These are phyloP conservation scores for Periophthalmodon schlosseri DNA, from an alignment of 2,113 vertebrate species.

Conservation along the genomic window DNA sequence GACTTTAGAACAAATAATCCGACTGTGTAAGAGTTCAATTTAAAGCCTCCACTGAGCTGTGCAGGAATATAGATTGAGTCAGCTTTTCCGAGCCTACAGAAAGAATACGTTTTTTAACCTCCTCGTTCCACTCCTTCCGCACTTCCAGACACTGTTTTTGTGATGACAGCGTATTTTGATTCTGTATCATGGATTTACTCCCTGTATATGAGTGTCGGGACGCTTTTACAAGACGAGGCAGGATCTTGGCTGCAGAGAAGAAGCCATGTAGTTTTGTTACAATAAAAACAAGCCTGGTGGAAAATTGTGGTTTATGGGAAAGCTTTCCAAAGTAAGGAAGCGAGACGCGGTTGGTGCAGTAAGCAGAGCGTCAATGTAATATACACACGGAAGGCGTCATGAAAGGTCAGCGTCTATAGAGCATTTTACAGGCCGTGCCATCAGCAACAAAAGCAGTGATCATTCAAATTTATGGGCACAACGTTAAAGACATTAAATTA, in stretches of 20 bases:
- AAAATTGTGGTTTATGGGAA: conserved; percentile 34
- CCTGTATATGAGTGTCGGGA: conserved; percentile 18
- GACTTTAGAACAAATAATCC: conserved; percentile 53
- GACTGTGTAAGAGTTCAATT: conserved; percentile 51
- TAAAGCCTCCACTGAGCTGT: conserved; percentile 55
- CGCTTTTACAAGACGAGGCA: conserved; percentile 29
- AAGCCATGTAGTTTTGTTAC: conserved; percentile 25
- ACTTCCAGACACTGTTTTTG: conserved; percentile 33
- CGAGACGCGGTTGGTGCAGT: not conserved
- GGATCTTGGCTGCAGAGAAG: conserved; percentile 4
- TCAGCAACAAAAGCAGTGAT: conserved; percentile 2
- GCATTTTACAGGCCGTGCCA: not conserved
- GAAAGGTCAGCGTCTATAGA: conserved; percentile 2
- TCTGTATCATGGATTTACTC: conserved; percentile 11
- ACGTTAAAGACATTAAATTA: not conserved
- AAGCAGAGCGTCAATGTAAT: not conserved
- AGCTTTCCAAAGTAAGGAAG: conserved; percentile 11
- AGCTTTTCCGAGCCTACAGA: conserved; percentile 43
- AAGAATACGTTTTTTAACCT: conserved; percentile 27
- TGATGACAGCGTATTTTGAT: conserved; percentile 33
- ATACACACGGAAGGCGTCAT: not conserved
- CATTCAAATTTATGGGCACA: not conserved
- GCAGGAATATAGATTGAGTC: conserved; percentile 54
- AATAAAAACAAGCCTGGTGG: conserved; percentile 24
- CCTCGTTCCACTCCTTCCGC: conserved; percentile 27